Conservation (phyloP, 2,113 vertebrate genomes). For the Indicator maculatus region DNA sequence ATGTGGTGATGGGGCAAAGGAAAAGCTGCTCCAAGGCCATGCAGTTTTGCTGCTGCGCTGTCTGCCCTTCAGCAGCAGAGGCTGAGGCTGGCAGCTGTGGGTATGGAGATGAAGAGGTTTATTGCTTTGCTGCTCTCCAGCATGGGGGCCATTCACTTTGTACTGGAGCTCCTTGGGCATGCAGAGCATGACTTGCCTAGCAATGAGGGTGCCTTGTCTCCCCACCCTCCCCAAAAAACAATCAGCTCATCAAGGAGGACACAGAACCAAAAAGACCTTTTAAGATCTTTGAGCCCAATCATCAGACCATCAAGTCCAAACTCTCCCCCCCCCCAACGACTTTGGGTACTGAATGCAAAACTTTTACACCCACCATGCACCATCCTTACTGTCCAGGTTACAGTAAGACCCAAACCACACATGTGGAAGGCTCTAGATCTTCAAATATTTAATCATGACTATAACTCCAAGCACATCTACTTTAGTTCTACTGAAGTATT, state of each 20-base stretch:
- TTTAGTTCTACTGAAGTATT: not conserved
- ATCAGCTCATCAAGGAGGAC: not conserved
- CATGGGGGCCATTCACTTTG: not conserved
- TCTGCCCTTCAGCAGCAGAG: not conserved
- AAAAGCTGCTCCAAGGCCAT: not conserved
- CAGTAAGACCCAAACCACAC: not conserved
- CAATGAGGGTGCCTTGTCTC: not conserved
- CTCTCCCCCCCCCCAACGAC: no score
- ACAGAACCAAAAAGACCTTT: no score
- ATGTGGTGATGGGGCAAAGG: not conserved
- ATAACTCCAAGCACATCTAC: not conserved
- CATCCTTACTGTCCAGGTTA: not conserved
- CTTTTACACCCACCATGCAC: accelerated
- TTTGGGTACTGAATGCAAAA: not conserved
- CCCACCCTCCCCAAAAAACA: not conserved
- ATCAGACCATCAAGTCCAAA: no score
- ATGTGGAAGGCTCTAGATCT: not conserved
- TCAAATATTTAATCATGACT: not conserved
- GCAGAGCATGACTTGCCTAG: not conserved
- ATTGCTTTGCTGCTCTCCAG: not conserved
- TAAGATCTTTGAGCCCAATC: no score
- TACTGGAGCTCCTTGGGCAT: not conserved
- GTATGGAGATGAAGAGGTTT: not conserved
- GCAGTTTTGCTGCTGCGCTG: not conserved
- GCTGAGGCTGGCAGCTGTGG: not conserved